A percentile compares a stretch with the other conserved stretches of the same genome.
These are phyloP conservation scores for Myoxocephalus aenaeus DNA, from an alignment of 2,797 vertebrate genomes.

Conservation along the genomic window DNA sequence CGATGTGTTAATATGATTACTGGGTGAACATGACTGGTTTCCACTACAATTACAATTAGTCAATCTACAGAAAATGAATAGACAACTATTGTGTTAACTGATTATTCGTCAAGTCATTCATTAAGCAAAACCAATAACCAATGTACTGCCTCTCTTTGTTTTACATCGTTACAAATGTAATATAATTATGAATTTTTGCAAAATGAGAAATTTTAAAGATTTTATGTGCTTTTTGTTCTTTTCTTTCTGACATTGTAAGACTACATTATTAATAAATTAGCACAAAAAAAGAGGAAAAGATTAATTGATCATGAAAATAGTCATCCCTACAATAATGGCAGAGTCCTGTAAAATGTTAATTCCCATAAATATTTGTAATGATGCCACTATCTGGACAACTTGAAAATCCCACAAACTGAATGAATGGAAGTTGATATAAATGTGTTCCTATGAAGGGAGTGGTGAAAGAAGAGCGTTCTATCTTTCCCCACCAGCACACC, in stretches of 20 bases:
- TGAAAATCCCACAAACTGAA: not conserved
- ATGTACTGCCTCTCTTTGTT: not conserved
- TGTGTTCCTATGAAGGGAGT: conserved; percentile 63
- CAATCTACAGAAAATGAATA: not conserved
- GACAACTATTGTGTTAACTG: not conserved
- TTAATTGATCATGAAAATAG: not conserved
- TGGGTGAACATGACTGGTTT: not conserved
- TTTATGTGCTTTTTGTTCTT: not conserved
- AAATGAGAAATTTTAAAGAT: not conserved
- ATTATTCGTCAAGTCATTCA: not conserved
- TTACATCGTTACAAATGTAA: not conserved
- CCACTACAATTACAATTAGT: not conserved
- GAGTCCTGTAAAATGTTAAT: not conserved
- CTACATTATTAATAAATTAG: not conserved
- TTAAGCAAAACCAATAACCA: not conserved
- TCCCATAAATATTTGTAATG: conserved; percentile 1
- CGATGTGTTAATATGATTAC: not conserved
- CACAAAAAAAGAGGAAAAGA: not conserved
- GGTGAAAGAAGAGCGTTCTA: conserved; percentile 56
- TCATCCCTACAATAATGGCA: not conserved
- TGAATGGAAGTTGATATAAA: no score
- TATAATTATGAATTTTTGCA: not conserved
- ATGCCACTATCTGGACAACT: not conserved
- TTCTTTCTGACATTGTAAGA: not conserved
- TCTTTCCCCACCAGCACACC: conserved; percentile 65